These are phyloP conservation scores for Parambassis ranga DNA, from an alignment of 2,797 vertebrate species.

Conservation along the genomic window DNA sequence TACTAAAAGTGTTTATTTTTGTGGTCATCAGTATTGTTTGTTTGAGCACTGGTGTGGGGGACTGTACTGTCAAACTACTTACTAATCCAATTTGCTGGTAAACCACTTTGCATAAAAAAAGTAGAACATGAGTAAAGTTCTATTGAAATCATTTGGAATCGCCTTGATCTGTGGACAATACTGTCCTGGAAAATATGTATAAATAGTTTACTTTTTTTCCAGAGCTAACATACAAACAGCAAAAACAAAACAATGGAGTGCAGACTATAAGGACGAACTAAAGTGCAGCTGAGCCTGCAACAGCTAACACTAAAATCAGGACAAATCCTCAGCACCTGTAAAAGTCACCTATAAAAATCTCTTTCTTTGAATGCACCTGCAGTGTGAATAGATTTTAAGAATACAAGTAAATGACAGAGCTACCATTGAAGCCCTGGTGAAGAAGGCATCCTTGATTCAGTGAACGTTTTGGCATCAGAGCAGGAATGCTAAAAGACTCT, in stretches of 20 bases:
- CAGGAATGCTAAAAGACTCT: constrained; percentile 63
- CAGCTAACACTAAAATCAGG: constrained; percentile 11
- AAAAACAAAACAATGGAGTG: background rate
- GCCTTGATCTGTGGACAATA: no score
- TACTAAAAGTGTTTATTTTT: no score
- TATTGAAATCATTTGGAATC: no score
- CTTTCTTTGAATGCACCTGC: constrained; percentile 70
- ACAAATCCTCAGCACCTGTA: constrained; percentile 51
- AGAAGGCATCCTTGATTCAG: constrained; percentile 72
- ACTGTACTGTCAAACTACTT: no score
- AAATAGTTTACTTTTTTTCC: no score
- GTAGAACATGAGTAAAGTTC: no score
- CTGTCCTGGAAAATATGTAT: no score
- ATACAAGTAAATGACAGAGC: constrained; percentile 68
- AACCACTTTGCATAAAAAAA: no score
- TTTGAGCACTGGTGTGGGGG: no score
- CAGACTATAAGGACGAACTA: background rate
- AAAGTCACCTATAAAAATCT: constrained; percentile 63
- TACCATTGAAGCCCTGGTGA: constrained; percentile 66
- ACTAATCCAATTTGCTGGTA: no score
- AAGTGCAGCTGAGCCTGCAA: background rate
- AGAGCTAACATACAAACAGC: no score
- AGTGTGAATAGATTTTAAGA: constrained; percentile 60
- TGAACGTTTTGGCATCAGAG: constrained; percentile 67
- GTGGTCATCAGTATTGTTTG: no score